A percentile compares a stretch with the other conserved stretches of the same genome.
These are phyloP conservation scores for Zootoca vivipara DNA, from an alignment of 2,113 vertebrate genomes.

Conservation along the genomic window DNA sequence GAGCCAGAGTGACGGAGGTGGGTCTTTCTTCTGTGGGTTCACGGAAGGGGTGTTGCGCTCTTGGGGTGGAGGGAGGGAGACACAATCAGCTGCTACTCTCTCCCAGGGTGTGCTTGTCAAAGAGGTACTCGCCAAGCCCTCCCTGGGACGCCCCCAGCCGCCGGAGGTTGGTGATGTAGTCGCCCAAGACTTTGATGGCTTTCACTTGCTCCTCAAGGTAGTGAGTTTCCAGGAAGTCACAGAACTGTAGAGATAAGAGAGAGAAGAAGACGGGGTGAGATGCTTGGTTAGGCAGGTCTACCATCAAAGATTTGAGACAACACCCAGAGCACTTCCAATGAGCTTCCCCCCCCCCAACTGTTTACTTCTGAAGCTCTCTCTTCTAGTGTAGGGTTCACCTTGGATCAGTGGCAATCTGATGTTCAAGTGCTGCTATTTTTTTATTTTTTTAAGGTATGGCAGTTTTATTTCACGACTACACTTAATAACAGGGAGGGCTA, in stretches of 20 bases:
- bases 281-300: not conserved
- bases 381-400: not conserved
- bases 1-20: not conserved
- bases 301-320: too few relatives aligned
- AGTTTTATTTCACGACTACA: not conserved
- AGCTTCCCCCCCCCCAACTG: not conserved
- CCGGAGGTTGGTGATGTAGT: slow-evolving; percentile 78
- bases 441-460: too few relatives aligned
- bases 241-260: slow-evolving; percentile 27
- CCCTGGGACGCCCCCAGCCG: slow-evolving; percentile 69
- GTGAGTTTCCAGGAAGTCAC: slow-evolving; percentile 60
- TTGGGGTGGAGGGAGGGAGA: not conserved
- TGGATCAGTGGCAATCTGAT: not conserved
- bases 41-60: not conserved
- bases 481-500: not conserved
- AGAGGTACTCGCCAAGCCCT: slow-evolving; percentile 64
- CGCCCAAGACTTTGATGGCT: slow-evolving; percentile 69
- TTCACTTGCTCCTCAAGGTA: slow-evolving; percentile 55
- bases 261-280: not conserved
- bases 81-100: slow-evolving; percentile 60
- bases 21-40: not conserved
- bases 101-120: slow-evolving; percentile 62
- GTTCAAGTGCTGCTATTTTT: not conserved
- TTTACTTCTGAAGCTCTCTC: not conserved
- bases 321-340: not conserved